Percentiles rank a stretch among this genome's conserved stretches.
Conservation (phyloP, 2,888 invertebrate genomes). For the Apotomis betuletana region DNA sequence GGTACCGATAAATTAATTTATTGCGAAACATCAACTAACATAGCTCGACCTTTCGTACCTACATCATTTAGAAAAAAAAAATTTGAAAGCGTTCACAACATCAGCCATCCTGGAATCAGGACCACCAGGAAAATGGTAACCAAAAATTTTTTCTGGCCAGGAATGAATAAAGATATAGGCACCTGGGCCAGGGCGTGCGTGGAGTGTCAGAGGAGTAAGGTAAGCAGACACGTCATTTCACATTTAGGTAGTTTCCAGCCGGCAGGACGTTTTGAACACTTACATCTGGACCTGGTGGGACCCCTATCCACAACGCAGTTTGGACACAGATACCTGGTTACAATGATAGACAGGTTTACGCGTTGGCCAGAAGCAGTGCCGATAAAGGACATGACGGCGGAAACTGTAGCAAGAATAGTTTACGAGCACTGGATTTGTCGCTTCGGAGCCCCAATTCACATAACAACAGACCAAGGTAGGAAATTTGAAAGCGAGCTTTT, state of each 20-base stretch:
- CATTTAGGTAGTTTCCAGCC: neutral
- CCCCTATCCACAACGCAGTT: conserved; percentile 45
- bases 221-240: neutral
- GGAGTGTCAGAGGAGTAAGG: too few species aligned
- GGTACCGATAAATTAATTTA: too few species aligned
- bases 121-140: too few species aligned
- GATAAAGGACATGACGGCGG: conserved; percentile 44
- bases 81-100: too few species aligned
- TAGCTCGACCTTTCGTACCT: too few species aligned
- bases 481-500: conserved; percentile 39
- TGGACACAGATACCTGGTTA: conserved; percentile 42
- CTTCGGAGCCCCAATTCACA: conserved; percentile 39
- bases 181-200: too few species aligned
- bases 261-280: conserved; percentile 18
- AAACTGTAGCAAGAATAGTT: conserved; percentile 49
- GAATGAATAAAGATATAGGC: too few species aligned
- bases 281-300: conserved; percentile 42
- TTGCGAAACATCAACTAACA: too few species aligned
- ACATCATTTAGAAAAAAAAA: too few species aligned
- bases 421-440: conserved; percentile 40
- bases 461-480: conserved; percentile 42
- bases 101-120: too few species aligned
- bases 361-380: conserved; percentile 44
- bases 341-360: conserved; percentile 42
- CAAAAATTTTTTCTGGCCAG: too few species aligned